Evolutionary conservation across 1,140 invertebrate genomes (phyloP), one percentile per base, ranked within the genome.

Genomic region (Drosophila mauritiana): DNA sequence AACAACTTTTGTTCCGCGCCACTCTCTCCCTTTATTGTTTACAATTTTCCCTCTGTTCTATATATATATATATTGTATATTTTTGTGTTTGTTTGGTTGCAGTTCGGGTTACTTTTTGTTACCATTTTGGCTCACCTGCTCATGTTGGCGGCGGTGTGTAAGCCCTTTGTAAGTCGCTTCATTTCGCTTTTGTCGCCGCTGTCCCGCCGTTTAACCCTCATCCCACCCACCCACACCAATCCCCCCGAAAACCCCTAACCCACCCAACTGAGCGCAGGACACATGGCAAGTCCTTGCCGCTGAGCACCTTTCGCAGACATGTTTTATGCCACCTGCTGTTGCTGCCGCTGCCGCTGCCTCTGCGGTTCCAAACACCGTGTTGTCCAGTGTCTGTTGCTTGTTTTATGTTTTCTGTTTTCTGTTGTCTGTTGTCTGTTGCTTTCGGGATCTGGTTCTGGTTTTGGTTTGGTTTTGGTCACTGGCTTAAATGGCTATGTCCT

Each of bases 311-410:
- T 51, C 46, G 46, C 20, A 20, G 68, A 72, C 68, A 70, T 72
- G 68, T 72, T 72, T 72, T 72, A 72, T 70, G 68, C 65, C 68
- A 72, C 68, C 68, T 72, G 64, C 65, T 58, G 15, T 34, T 45
- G 56, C 22, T 58, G 42, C 25, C 4, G 54, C 40, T 56, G 27
- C 31, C n/a, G 15, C 27, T 55, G 27, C 31, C n/a, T 12, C 27
- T 55, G 61, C 61, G 31, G 58, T 63, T 63, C 40, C 57, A 63
- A 63, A 63, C 59, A 63, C 17, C 42, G 17, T 63, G 59, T 31
- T 67, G 27, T 22, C 20, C 31, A 8, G 7, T 31, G n/a, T 31
- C n/a, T 63, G 61, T 25, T 64, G 31, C 15, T 57, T 62, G 61
- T 36, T 64, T 37, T 37, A 12, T 37, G 36, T 37, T 39, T 12